Percentiles rank a stretch among this genome's conserved stretches.
phyloP scores from a whole-genome alignment of 2,888 invertebrate species.

The Clivina fossor region DNA sequence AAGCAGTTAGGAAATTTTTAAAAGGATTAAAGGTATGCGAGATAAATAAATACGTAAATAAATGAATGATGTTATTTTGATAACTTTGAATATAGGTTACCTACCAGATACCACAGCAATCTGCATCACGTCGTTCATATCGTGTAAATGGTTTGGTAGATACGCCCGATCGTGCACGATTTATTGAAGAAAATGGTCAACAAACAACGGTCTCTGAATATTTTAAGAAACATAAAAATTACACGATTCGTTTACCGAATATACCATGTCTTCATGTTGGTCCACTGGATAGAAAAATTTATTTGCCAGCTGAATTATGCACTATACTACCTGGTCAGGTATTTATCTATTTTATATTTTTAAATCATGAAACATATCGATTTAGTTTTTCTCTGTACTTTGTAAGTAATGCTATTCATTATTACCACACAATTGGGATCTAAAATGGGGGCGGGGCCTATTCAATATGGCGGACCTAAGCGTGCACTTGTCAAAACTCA shows the following conservation, averaged over 20 bases:
- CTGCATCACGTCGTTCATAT: constrained; percentile 52
- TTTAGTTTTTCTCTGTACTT: too few relatives aligned
- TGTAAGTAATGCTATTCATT: too few relatives aligned
- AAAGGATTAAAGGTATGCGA: constrained; percentile 53
- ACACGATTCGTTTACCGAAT: constrained; percentile 61
- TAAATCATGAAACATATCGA: too few relatives aligned
- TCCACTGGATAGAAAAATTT: constrained; percentile 62
- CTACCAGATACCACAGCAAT: constrained; percentile 54
- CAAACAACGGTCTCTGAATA: constrained; percentile 55
- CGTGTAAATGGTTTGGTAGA: constrained; percentile 53
- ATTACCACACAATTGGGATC: too few relatives aligned
- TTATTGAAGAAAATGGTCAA: constrained; percentile 46
- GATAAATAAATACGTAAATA: constrained; percentile 10
- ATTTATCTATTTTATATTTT: too few relatives aligned
- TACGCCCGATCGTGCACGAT: constrained; percentile 50
- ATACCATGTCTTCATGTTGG: constrained; percentile 88
- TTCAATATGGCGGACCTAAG: too few relatives aligned
- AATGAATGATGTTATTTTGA: background rate
- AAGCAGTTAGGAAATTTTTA: constrained; percentile 46
- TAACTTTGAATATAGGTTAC: constrained; percentile 43
- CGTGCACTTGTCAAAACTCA: too few relatives aligned
- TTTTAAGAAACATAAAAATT: constrained; percentile 45
- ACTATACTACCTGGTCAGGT: constrained; percentile 74
- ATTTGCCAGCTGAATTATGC: constrained; percentile 83
- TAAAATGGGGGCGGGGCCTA: too few relatives aligned